Conservation (phyloP, 2,888 invertebrate genomes). For the Axea sp. region DNA sequence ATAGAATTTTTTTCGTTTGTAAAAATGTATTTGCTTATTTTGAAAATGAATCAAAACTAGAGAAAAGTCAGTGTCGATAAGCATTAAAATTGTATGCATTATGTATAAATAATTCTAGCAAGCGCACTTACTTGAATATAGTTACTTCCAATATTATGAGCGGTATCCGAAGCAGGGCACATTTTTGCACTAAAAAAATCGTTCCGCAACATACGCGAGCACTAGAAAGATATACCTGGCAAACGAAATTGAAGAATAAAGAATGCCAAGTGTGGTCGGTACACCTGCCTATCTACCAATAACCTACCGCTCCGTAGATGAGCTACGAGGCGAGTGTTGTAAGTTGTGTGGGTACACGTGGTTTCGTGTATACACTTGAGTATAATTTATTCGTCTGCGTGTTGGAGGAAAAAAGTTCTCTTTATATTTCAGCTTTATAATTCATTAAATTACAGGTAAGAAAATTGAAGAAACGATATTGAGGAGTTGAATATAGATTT, state of each 20-base stretch:
- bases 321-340: conserved; percentile 49
- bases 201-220: conserved; percentile 32
- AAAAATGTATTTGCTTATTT: too few species aligned
- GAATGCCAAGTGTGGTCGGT: conserved; percentile 50
- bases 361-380: conserved; percentile 18
- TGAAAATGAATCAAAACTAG: too few species aligned
- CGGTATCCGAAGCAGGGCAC: conserved; percentile 24
- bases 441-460: conserved; percentile 23
- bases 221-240: conserved; percentile 12
- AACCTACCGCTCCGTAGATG: conserved; percentile 57
- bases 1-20: too few species aligned
- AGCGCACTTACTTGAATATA: conserved; percentile 67
- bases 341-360: conserved; percentile 55
- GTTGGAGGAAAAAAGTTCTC: conserved; percentile 36
- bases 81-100: too few species aligned
- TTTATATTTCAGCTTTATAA: conserved; percentile 39
- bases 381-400: conserved; percentile 36
- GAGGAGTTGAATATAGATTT: conserved; percentile 16
- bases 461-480: conserved; percentile 30
- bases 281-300: conserved; percentile 62
- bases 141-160: conserved; percentile 58
- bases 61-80: too few species aligned
- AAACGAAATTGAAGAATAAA: conserved; percentile 53
- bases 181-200: conserved; percentile 32
- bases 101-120: too few species aligned